A percentile compares a stretch with the other conserved stretches of the same genome.
phyloP scores from a whole-genome alignment of 2,888 invertebrate species.

The Clitarchus hookeri region DNA sequence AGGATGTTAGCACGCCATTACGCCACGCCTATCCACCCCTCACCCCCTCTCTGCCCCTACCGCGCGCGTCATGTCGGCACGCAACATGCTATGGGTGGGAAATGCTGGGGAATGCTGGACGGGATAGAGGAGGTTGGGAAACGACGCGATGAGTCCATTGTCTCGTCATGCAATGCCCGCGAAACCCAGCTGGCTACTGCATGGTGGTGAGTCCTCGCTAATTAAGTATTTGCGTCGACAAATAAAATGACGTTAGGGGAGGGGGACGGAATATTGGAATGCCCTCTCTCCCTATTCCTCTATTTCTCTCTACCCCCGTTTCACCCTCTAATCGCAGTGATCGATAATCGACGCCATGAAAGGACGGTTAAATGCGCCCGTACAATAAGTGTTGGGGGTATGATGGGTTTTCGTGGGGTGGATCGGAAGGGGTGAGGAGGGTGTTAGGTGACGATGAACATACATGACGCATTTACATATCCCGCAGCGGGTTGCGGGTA shows the following conservation, averaged over 20 bases:
- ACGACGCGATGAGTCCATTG: not conserved
- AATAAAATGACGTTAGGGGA: not conserved
- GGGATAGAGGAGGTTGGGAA: not conserved
- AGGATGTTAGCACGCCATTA: slow-evolving; percentile 9
- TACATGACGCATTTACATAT: no score
- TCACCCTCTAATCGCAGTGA: not conserved
- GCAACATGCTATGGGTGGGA: not conserved
- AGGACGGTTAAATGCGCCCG: not conserved
- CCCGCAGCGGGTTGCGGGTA: no score
- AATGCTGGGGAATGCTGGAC: no score
- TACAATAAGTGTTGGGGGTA: not conserved
- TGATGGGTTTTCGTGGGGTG: not conserved
- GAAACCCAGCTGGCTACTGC: not conserved
- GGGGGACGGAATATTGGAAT: not conserved
- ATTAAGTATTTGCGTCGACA: slow-evolving; percentile 8
- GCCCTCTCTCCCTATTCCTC: not conserved
- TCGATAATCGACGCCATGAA: not conserved
- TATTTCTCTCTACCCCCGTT: not conserved
- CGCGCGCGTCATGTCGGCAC: not conserved
- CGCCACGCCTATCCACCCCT: not conserved
- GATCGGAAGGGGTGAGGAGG: not conserved
- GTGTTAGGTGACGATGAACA: not conserved
- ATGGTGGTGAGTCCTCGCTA: not conserved
- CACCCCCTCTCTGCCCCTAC: not conserved
- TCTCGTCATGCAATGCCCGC: not conserved